Evolutionary conservation across 2,888 invertebrate genomes (phyloP).

Genomic region (Caenorhabditis auriculariae): DNA sequence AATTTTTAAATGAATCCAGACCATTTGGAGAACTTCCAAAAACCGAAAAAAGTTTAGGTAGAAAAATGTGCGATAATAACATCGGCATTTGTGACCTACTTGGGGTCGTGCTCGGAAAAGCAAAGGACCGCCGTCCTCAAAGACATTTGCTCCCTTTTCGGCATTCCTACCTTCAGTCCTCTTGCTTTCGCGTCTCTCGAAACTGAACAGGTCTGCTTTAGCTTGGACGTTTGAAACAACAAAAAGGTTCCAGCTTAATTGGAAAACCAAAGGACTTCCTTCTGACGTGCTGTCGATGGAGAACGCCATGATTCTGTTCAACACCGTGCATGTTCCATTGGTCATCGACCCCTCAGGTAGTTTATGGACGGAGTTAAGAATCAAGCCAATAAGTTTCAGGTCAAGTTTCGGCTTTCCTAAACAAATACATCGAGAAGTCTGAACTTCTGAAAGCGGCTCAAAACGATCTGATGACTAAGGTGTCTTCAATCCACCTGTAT

Average conservation of each 20-base stretch:
- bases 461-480: constrained; percentile 67
- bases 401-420: constrained; percentile 33
- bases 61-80: constrained; percentile 73
- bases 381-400: background rate
- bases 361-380: constrained; percentile 69
- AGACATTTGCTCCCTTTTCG: constrained; percentile 28
- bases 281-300: constrained; percentile 78
- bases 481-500: background rate
- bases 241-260: constrained; percentile 69
- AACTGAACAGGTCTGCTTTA: constrained; percentile 72
- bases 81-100: constrained; percentile 78
- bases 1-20: too few species aligned
- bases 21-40: too few species aligned
- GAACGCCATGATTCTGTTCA: constrained; percentile 79
- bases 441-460: constrained; percentile 80
- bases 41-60: too few species aligned
- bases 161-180: constrained; percentile 46
- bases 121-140: constrained; percentile 26
- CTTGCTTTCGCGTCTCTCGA: constrained; percentile 68
- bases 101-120: constrained; percentile 74
- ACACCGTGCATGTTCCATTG: constrained; percentile 74
- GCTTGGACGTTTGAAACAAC: background rate
- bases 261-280: constrained; percentile 83
- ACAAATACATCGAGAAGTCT: constrained; percentile 70
- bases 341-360: constrained; percentile 78